These are phyloP conservation scores for Panonychus citri DNA, from an alignment of 1,140 invertebrate genomes.

Conservation along the genomic window DNA sequence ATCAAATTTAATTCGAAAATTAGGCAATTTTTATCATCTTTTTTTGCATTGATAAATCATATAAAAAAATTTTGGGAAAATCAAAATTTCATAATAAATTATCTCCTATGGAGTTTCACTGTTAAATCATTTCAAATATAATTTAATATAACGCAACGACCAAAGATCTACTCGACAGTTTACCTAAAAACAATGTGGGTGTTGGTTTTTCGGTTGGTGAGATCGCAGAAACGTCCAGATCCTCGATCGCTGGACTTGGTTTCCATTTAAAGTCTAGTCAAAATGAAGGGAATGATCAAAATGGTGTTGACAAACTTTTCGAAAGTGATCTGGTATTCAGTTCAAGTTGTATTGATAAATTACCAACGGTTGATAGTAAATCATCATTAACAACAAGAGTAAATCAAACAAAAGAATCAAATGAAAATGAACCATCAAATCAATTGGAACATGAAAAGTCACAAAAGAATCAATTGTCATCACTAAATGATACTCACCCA, in stretches of 20 bases:
- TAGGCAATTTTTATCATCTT: too few species aligned
- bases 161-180: constrained; percentile 40
- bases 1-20: too few species aligned
- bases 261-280: constrained; percentile 40
- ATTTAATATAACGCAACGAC: too few species aligned
- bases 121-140: too few species aligned
- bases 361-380: constrained; percentile 3
- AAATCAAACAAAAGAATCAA: background rate
- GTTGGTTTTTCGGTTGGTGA: constrained; percentile 40
- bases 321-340: background rate
- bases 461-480: too few species aligned
- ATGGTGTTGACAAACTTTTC: constrained; percentile 2
- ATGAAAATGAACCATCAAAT: background rate
- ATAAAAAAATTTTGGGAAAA: too few species aligned
- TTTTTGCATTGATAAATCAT: too few species aligned
- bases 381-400: background rate
- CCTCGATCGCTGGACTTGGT: constrained; percentile 36
- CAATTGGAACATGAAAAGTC: background rate
- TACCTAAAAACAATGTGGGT: constrained; percentile 23
- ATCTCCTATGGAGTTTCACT: too few species aligned
- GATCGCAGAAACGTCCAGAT: constrained; percentile 19
- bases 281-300: background rate
- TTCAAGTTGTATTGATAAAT: background rate
- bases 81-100: too few species aligned
- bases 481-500: background rate